Conservation (phyloP, 1,140 invertebrate species). For the Megathymus violae region DNA sequence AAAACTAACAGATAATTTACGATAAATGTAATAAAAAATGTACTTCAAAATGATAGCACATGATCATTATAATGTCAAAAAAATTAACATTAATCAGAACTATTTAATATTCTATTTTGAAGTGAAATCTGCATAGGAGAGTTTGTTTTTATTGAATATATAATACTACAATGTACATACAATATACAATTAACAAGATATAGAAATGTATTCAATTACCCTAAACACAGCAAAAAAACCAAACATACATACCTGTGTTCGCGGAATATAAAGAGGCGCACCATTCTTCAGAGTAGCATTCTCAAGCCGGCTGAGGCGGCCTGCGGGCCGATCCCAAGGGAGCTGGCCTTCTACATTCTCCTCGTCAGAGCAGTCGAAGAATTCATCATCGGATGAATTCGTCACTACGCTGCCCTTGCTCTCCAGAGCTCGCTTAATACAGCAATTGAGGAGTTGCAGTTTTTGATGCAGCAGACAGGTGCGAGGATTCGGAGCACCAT, state of each 20-base stretch:
- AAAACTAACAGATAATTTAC: too few species aligned
- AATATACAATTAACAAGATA: too few species aligned
- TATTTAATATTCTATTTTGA: constrained; percentile 21
- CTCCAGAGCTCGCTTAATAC: constrained; percentile 88
- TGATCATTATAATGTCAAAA: constrained; percentile 13
- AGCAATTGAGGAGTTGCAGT: constrained; percentile 98
- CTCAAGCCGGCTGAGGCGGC: constrained; percentile 60
- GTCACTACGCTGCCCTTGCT: constrained; percentile 54
- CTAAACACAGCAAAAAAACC: too few species aligned
- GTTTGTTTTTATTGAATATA: constrained; percentile 14
- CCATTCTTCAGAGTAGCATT: constrained; percentile 70
- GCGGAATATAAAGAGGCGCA: constrained; percentile 67
- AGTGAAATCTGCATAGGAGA: constrained; percentile 24
- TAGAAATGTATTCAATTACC: too few species aligned
- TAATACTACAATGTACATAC: too few species aligned
- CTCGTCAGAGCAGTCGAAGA: constrained; percentile 92
- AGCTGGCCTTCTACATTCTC: constrained; percentile 84
- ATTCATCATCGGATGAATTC: constrained; percentile 90
- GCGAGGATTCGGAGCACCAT: constrained; percentile 92
- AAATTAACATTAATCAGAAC: constrained; percentile 13
- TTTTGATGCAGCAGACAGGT: constrained; percentile 98
- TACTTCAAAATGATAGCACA: constrained; percentile 7
- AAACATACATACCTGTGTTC: constrained; percentile 69
- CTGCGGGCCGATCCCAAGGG: constrained; percentile 84
- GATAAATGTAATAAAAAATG: background rate